Evolutionary conservation across 2,888 invertebrate species (phyloP).

Genomic region (Phragmatobia fuliginosa): DNA sequence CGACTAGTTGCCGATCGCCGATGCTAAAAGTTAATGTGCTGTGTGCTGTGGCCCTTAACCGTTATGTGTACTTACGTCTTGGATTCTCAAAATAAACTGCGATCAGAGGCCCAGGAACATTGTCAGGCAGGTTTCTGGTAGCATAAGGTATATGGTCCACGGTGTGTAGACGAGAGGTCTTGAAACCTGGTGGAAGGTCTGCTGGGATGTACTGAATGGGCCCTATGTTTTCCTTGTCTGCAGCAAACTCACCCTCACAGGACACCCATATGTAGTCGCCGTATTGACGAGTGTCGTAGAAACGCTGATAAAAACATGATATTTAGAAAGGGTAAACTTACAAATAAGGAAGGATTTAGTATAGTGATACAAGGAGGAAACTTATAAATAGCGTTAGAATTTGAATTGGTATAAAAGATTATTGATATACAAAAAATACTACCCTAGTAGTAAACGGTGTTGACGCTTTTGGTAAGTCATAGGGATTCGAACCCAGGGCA

Average conservation of each 20-base stretch:
- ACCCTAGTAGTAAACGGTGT: no score
- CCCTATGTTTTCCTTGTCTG: slow-evolving; percentile 92
- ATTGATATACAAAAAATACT: no score
- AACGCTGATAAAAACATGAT: slow-evolving; percentile 52
- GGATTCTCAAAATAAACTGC: slow-evolving; percentile 79
- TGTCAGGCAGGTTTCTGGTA: slow-evolving; percentile 69
- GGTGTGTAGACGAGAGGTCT: slow-evolving; percentile 71
- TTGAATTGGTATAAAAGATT: no score
- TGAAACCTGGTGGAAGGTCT: slow-evolving; percentile 87
- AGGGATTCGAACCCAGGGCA: no score
- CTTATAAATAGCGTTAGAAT: no score
- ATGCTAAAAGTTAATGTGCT: no score
- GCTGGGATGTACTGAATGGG: slow-evolving; percentile 90
- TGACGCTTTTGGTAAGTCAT: no score
- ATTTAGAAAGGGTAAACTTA: not conserved
- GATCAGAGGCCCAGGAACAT: slow-evolving; percentile 70
- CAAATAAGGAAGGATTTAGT: no score
- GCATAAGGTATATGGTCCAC: slow-evolving; percentile 75
- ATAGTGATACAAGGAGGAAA: no score
- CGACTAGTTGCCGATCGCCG: no score
- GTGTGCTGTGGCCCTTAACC: no score
- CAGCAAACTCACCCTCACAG: slow-evolving; percentile 92
- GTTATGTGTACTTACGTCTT: slow-evolving; percentile 70
- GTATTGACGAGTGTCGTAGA: slow-evolving; percentile 70
- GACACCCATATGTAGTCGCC: slow-evolving; percentile 92